A percentile compares a stretch with the other conserved stretches of the same genome.
These are phyloP conservation scores for Plebejus anna DNA, from an alignment of 2,888 invertebrate genomes.

Conservation along the genomic window DNA sequence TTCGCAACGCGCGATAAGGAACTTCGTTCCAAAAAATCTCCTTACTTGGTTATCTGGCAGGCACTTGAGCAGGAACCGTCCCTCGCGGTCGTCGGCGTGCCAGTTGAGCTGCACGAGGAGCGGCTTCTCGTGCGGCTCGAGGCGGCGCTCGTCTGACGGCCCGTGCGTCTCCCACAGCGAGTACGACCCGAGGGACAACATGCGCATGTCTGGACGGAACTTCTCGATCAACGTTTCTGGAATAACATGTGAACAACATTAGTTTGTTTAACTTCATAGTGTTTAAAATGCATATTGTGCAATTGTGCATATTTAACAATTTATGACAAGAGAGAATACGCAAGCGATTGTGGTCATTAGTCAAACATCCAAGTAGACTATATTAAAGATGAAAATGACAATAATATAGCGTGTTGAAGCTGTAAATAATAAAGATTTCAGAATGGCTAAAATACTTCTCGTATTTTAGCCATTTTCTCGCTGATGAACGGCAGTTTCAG, in stretches of 20 bases:
- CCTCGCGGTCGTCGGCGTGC: slow-evolving; percentile 99
- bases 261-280: background rate
- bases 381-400: background rate
- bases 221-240: slow-evolving; percentile 96
- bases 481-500: background rate
- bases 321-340: no score
- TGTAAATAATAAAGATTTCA: no score
- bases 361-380: background rate
- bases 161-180: slow-evolving; percentile 88
- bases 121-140: slow-evolving; percentile 96
- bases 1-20: no score
- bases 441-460: no score
- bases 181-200: slow-evolving; percentile 89
- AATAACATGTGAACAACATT: slow-evolving; percentile 8
- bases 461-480: no score
- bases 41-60: slow-evolving; percentile 89
- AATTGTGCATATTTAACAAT: no score
- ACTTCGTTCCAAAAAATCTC: no score
- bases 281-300: background rate
- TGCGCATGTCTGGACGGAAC: slow-evolving; percentile 99
- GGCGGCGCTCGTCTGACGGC: slow-evolving; percentile 91
- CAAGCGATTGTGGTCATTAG: no score
- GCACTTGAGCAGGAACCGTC: slow-evolving; percentile 95
- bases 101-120: slow-evolving; percentile 98
- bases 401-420: background rate